Conservation (phyloP, 2,113 vertebrate genomes). For the Malurus cyaneus region DNA sequence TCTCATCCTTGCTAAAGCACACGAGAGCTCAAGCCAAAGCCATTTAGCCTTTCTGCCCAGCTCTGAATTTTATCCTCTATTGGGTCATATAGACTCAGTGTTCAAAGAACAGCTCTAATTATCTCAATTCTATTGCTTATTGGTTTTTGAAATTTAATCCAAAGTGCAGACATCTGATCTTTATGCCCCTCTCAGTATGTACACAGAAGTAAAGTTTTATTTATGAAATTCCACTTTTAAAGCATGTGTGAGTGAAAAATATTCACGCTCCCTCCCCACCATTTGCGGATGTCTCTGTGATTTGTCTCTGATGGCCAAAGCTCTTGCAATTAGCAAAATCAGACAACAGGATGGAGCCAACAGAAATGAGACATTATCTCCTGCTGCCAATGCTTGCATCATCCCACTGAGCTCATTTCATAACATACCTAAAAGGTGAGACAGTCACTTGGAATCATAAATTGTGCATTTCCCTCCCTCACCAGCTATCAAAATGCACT, state of each 20-base stretch:
- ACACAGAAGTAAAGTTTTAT: background rate
- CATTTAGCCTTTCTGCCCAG: background rate
- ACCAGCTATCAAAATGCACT: background rate
- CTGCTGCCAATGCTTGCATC: conserved; percentile 46
- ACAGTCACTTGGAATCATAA: conserved; percentile 8
- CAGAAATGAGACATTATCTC: conserved; percentile 27
- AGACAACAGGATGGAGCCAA: conserved; percentile 32
- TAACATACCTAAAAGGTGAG: conserved; percentile 26
- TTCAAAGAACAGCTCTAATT: background rate
- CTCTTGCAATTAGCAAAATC: conserved; percentile 37
- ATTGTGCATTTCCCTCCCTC: background rate
- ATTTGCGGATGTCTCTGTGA: background rate
- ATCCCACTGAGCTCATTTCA: conserved; percentile 42
- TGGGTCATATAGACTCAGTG: background rate
- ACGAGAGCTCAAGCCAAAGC: background rate
- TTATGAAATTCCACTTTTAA: background rate
- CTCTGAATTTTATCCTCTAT: background rate
- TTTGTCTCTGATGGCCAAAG: conserved; percentile 19
- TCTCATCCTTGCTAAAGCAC: background rate
- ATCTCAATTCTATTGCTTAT: background rate
- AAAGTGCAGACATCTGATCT: background rate
- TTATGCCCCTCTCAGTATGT: background rate
- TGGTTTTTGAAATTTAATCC: background rate
- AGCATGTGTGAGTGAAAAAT: background rate
- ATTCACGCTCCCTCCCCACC: background rate